phyloP scores from a whole-genome alignment of 1,140 invertebrate species.

The Harlomillsia oculata region DNA sequence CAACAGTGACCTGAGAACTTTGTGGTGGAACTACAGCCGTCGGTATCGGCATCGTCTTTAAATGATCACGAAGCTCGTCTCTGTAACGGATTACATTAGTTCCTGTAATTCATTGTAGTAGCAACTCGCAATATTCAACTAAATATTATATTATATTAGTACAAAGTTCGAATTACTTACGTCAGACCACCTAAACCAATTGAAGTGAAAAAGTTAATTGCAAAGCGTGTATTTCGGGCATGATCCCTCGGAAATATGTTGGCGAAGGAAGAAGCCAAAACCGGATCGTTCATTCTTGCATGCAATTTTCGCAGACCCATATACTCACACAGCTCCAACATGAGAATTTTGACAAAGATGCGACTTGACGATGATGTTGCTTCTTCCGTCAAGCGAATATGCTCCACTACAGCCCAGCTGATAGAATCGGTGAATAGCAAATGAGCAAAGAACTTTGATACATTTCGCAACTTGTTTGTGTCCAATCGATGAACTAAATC shows the following conservation, averaged over 20 bases:
- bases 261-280: slow-evolving; percentile 50
- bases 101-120: neutral
- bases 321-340: slow-evolving; percentile 89
- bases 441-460: slow-evolving; percentile 96
- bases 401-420: slow-evolving; percentile 77
- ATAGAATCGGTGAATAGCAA: slow-evolving; percentile 94
- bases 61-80: slow-evolving; percentile 80
- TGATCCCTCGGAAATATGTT: slow-evolving; percentile 92
- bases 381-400: slow-evolving; percentile 87
- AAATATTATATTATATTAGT: neutral
- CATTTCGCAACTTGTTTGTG: slow-evolving; percentile 93
- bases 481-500: slow-evolving; percentile 70
- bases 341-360: slow-evolving; percentile 96
- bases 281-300: slow-evolving; percentile 46
- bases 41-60: slow-evolving; percentile 69
- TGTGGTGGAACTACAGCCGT: slow-evolving; percentile 35
- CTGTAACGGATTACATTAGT: slow-evolving; percentile 40
- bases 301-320: slow-evolving; percentile 90
- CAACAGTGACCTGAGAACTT: too few relatives aligned
- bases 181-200: slow-evolving; percentile 95
- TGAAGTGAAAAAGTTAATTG: slow-evolving; percentile 98
- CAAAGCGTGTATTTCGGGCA: slow-evolving; percentile 92
- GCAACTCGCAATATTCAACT: neutral
- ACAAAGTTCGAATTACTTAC: slow-evolving; percentile 43
- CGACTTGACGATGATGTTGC: slow-evolving; percentile 94